Evolutionary conservation across 2,113 vertebrate genomes (phyloP).

Genomic region (Ranitomeya imitator): DNA sequence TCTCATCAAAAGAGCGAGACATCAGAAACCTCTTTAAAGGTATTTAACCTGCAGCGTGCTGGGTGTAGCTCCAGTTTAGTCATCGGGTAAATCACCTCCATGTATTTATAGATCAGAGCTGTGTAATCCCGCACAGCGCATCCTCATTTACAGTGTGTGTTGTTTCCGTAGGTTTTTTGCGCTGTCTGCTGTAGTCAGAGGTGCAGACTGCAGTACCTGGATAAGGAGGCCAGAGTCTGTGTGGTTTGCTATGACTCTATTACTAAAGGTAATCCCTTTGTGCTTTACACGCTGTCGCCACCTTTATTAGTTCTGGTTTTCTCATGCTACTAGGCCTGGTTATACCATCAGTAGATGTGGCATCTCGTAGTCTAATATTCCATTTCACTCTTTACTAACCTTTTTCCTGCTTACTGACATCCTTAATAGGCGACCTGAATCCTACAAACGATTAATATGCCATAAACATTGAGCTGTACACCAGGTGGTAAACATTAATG

Average conservation of each 20-base stretch:
- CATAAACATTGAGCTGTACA: background rate
- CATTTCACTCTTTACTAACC: conserved; percentile 13
- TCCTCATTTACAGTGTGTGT: background rate
- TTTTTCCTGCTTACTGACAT: background rate
- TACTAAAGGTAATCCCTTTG: conserved; percentile 80
- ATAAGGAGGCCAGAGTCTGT: conserved; percentile 95
- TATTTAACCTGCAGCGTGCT: background rate
- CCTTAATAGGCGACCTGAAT: background rate
- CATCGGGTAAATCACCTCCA: background rate
- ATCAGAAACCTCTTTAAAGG: background rate
- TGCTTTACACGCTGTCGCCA: background rate
- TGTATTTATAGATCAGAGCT: background rate
- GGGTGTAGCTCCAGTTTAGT: conserved; percentile 3
- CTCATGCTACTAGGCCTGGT: background rate
- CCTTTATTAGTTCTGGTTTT: background rate
- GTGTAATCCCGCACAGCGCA: background rate
- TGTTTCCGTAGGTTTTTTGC: conserved; percentile 85
- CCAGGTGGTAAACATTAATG: background rate
- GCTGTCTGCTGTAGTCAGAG: conserved; percentile 89
- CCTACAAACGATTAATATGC: background rate
- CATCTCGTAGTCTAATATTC: background rate
- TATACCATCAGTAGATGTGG: background rate
- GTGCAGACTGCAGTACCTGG: conserved; percentile 90
- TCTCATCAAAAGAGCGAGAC: background rate
- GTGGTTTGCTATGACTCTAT: conserved; percentile 85